Base-by-base conservation (phyloP, 92 coral and sea anemone species). In the Muricea muricata region DNA sequence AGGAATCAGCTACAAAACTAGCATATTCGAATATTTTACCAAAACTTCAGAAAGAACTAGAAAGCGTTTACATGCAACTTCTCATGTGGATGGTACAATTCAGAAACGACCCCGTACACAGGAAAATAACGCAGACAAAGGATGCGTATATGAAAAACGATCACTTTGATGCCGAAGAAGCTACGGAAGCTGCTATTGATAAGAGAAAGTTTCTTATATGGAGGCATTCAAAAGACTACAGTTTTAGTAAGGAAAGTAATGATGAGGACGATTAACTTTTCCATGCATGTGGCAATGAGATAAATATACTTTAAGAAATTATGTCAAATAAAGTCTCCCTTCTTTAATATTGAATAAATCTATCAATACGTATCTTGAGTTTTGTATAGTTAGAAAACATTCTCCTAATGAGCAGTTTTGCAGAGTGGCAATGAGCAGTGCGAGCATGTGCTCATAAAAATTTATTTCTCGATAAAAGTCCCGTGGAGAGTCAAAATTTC, bases 161-260 rank as follows among this genome's bases (percentile, higher is more conserved):
- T 33, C 34, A 28, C 40, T 75, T 75, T 75, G 81, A 75, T 32
- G 17, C 33, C 1, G 81, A 46, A 28, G 81, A 75, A 75, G 81
- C 81, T 1, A 9, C 52, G 28, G 65, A 45, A 45, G 81, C 67
- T 7, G 67, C 81, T 18, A 7, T 52, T 52, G 60, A 52, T 52
- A 52, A 52, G 60, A 52, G 60, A 13, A 17, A 52, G 21, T 52
- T 52, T 52, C 60, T 52, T 52, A 52, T 52, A 52, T 17, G 18
- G 20, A 52, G 60, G 21, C 7, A 17, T 52, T 52, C 20, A 52
- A 52, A 52, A 7, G 24, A 17, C 61, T 41, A 79, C 58, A 65
- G 13, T 6, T 34, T 42, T 52, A 25, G 20, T 18, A 25, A 52
- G 4, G 60, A 18, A 25, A 52, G 20, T 52, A 7, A 52, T 20